Evolutionary conservation across 2,113 vertebrate genomes (phyloP).

Genomic region (Philantomba maxwellii): DNA sequence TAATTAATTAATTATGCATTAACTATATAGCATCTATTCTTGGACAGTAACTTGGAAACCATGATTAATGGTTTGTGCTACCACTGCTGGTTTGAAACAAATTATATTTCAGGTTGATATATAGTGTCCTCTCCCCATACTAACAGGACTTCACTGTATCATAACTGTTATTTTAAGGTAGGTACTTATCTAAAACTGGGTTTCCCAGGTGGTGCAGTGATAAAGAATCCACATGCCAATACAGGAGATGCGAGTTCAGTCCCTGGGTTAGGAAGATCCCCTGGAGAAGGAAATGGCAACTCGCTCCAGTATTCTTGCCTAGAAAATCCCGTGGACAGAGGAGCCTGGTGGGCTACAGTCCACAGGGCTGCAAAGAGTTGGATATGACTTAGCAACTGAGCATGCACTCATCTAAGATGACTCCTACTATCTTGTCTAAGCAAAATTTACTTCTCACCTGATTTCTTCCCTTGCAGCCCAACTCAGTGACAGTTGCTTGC

Average conservation of each 20-base stretch:
- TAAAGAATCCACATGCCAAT: background rate
- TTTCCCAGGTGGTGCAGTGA: background rate
- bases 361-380: background rate
- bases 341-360: background rate
- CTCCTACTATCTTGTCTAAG: background rate
- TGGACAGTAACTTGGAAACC: background rate
- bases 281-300: background rate
- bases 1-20: conserved; percentile 30
- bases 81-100: conserved; percentile 18
- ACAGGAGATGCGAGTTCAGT: background rate
- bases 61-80: background rate
- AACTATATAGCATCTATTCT: background rate
- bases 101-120: conserved; percentile 3
- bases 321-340: background rate
- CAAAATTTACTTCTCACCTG: background rate
- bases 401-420: background rate
- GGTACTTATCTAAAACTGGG: background rate
- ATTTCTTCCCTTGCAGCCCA: background rate
- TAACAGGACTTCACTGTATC: background rate
- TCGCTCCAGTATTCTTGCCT: background rate
- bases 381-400: background rate
- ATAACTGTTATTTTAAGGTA: background rate
- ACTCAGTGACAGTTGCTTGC: background rate
- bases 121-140: background rate
- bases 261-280: background rate